phyloP scores from a whole-genome alignment of 2,797 vertebrate genomes.

The Xenopus petersii region DNA sequence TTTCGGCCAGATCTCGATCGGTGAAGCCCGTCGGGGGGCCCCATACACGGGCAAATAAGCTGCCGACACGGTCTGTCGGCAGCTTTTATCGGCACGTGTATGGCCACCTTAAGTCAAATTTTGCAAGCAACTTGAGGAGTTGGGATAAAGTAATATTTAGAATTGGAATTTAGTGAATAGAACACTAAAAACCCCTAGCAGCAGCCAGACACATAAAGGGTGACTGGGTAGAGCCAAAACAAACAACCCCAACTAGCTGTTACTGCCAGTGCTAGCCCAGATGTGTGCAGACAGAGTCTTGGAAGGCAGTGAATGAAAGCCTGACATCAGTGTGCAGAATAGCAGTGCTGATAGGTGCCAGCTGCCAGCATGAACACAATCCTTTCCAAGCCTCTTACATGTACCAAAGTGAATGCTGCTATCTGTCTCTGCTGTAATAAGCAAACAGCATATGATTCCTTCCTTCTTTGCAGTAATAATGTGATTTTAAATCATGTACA shows the following conservation, averaged over 20 bases:
- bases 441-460: too few relatives aligned
- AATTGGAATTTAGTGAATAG: background rate
- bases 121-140: too few relatives aligned
- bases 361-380: slow-evolving; percentile 44
- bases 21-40: too few relatives aligned
- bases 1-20: too few relatives aligned
- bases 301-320: background rate
- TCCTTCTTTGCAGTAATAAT: too few relatives aligned
- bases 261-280: slow-evolving; percentile 1
- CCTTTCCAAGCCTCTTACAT: background rate
- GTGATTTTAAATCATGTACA: too few relatives aligned
- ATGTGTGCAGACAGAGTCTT: slow-evolving; percentile 11
- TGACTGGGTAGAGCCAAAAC: background rate
- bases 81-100: too few relatives aligned
- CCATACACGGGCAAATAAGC: too few relatives aligned
- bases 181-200: background rate
- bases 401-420: background rate
- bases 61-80: too few relatives aligned
- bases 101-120: too few relatives aligned
- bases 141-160: too few relatives aligned
- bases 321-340: slow-evolving; percentile 24
- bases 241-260: background rate
- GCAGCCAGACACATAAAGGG: slow-evolving; percentile 23
- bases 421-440: too few relatives aligned
- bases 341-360: slow-evolving; percentile 47